Base-by-base conservation (phyloP, 1,140 invertebrate species). In the Eurosta solidaginis region DNA sequence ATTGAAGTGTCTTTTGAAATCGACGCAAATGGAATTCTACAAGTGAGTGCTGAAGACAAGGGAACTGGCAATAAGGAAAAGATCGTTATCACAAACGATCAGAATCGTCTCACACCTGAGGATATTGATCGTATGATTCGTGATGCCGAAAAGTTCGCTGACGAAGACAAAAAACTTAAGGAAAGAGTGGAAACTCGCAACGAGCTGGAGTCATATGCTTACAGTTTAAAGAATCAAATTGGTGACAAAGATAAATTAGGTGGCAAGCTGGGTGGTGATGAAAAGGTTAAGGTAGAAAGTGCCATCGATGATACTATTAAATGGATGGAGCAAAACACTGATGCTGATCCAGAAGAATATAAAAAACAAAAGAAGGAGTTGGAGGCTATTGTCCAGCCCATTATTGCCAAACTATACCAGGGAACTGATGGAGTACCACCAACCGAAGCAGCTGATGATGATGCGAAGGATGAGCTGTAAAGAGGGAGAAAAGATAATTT, bases 1-100 rank as follows among this genome's bases (percentile, higher is more conserved):
- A 99, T 99, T 86, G 97, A 99, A 89, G 97, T 99, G 2, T 99
- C 97, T 0, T 99, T 99, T 85, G 98, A 99, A 89, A 99, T 99
- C 83, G 98, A 99, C 85, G 98, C 97, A 49, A 99, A 99, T 86
- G 98, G 98, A 89, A 99, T 99, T 84, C 90, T 99, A 10, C 94
- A 95, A 89, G 96, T 98, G 80, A 96, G 96, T 25, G 98, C 98
- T 27, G 98, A 99, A 89, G 98, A 99, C 85, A 99, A 99, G 89
- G 97, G 97, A 42, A 99, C 98, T 77, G 98, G 98, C 77, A 99
- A 98, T 89, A 94, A 97, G 80, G 97, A 99, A 87, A 98, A 99
- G 89, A 99, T 99, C 84, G 96, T 98, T 74, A 99, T 99, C 84
- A 99, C 98, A 78, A 99, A 99, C 83, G 97, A 99, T 85, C 97